These are phyloP conservation scores for Octomys mimax DNA, from an alignment of 2,797 vertebrate genomes.

Conservation along the genomic window DNA sequence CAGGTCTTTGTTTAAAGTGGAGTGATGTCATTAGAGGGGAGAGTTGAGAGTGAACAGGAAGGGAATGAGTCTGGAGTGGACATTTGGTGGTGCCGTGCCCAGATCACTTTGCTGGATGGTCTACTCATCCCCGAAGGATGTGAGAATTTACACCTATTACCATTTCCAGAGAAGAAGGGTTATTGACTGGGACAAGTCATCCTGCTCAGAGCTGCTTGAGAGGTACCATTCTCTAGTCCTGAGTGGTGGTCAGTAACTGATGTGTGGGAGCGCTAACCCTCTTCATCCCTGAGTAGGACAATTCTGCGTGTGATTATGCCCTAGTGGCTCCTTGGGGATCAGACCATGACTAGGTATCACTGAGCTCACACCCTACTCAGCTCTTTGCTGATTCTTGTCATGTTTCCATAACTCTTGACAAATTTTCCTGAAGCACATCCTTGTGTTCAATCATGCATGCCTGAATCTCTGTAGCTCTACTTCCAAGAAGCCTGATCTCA, in stretches of 20 bases:
- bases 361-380: background rate
- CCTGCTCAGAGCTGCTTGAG: background rate
- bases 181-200: background rate
- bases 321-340: background rate
- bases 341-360: background rate
- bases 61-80: background rate
- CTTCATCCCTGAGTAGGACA: background rate
- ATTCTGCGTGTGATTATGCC: background rate
- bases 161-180: background rate
- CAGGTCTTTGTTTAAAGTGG: background rate
- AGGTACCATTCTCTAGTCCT: background rate
- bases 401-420: background rate
- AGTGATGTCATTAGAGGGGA: background rate
- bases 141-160: background rate
- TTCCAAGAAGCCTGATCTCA: background rate
- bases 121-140: background rate
- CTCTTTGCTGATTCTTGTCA: background rate
- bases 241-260: too few species aligned
- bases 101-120: too few species aligned
- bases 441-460: rapidly evolving
- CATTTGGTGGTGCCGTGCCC: background rate
- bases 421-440: background rate
- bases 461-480: background rate
- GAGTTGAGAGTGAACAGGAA: background rate
- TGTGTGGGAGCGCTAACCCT: background rate